Conservation (phyloP, 1,140 invertebrate species). For the Drosophila funebris region DNA sequence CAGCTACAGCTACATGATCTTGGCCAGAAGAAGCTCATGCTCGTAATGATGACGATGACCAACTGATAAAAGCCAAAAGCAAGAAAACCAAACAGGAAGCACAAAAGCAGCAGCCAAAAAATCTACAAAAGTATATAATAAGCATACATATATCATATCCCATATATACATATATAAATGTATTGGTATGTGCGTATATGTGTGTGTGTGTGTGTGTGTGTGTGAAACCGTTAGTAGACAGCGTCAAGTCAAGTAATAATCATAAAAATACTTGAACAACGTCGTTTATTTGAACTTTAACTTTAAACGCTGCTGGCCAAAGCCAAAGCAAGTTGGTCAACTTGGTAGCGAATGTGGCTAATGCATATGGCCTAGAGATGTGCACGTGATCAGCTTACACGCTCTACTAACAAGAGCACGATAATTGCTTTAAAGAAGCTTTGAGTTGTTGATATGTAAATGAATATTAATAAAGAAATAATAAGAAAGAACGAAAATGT, state of each 20-base stretch:
- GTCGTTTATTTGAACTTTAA: constrained; percentile 71
- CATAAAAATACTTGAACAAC: constrained; percentile 76
- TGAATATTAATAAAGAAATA: too few relatives aligned
- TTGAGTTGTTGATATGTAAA: too few relatives aligned
- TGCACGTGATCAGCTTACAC: background rate
- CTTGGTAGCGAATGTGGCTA: constrained; percentile 10
- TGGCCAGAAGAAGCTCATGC: constrained; percentile 50
- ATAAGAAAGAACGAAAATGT: too few relatives aligned
- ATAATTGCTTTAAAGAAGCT: too few relatives aligned
- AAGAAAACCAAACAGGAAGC: constrained; percentile 65
- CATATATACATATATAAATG: constrained; percentile 23
- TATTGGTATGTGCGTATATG: background rate
- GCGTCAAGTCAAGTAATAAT: constrained; percentile 61
- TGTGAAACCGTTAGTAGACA: constrained; percentile 56
- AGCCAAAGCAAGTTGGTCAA: constrained; percentile 27
- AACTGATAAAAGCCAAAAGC: constrained; percentile 45
- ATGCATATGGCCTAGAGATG: constrained; percentile 1
- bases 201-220: constrained; percentile 11
- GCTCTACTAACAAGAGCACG: background rate
- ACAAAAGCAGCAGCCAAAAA: constrained; percentile 57
- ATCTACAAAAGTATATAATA: constrained; percentile 32
- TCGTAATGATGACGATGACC: constrained; percentile 26
- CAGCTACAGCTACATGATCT: constrained; percentile 43
- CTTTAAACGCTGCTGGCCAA: constrained; percentile 40
- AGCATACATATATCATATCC: constrained; percentile 13